phyloP scores from a whole-genome alignment of 2,113 vertebrate species.

The Embiotoca jacksoni region DNA sequence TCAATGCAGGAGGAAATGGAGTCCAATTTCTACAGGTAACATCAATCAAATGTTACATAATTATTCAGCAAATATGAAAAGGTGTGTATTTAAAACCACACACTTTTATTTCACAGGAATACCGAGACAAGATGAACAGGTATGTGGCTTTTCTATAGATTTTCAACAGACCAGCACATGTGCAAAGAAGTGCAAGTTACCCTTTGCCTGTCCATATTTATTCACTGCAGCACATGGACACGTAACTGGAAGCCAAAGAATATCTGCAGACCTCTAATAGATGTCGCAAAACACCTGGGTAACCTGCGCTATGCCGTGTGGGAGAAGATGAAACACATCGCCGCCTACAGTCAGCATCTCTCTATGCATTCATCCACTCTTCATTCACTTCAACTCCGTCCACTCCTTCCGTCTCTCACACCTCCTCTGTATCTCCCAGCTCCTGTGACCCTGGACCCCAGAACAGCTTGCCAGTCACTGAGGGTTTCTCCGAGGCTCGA shows the following conservation, averaged over 20 bases:
- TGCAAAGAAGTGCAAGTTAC: neutral
- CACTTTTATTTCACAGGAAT: conserved; percentile 46
- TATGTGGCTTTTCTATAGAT: conserved; percentile 13
- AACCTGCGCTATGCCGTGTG: conserved; percentile 66
- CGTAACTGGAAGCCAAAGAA: neutral
- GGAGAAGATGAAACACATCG: conserved; percentile 69
- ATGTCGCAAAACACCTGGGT: conserved; percentile 63
- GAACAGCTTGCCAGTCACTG: conserved; percentile 43
- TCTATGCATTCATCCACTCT: neutral
- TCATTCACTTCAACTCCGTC: neutral
- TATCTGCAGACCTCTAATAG: conserved; percentile 44
- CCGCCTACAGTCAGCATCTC: conserved; percentile 62
- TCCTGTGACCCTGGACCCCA: conserved; percentile 66
- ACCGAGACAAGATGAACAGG: conserved; percentile 30
- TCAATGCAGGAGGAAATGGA: conserved; percentile 30
- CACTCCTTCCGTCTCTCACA: neutral
- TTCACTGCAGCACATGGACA: conserved; percentile 28
- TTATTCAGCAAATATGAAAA: neutral
- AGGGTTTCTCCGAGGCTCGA: conserved; percentile 34
- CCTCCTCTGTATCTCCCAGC: conserved; percentile 28
- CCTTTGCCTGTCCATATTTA: neutral
- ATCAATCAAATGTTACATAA: neutral
- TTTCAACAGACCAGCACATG: neutral
- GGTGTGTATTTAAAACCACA: neutral
- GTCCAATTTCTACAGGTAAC: conserved; percentile 44